Percentiles rank a stretch among this genome's conserved stretches.
phyloP scores from a whole-genome alignment of 2,113 vertebrate genomes.

The Sterrhoptilus dennistouni region DNA sequence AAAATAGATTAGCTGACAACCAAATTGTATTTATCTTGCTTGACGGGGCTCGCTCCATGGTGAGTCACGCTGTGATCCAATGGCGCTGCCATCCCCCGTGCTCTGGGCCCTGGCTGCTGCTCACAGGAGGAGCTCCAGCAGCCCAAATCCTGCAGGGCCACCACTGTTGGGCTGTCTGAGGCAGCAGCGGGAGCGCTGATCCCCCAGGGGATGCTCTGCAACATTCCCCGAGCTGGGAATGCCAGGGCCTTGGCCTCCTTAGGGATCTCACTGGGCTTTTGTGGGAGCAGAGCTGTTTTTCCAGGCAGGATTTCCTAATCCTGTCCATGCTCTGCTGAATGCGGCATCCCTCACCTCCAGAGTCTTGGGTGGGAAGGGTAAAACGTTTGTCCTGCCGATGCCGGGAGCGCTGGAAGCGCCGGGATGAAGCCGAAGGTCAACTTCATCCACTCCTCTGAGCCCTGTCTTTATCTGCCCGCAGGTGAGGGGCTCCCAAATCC shows the following conservation, averaged over 20 bases:
- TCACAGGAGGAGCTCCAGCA: not conserved
- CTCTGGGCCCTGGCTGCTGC: not conserved
- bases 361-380: rapidly evolving
- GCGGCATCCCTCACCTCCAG: not conserved
- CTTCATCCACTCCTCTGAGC: not conserved
- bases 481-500: not conserved
- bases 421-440: not conserved
- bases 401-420: rapidly evolving
- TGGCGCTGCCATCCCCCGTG: not conserved
- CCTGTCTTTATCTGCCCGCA: not conserved
- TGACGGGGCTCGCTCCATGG: not conserved
- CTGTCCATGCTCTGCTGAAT: not conserved
- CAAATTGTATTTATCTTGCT: constrained; percentile 28
- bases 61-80: constrained; percentile 50
- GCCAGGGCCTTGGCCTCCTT: not conserved
- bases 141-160: not conserved
- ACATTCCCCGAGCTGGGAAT: not conserved
- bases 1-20: constrained; percentile 61
- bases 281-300: not conserved
- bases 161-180: not conserved
- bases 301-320: not conserved
- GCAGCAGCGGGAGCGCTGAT: not conserved
- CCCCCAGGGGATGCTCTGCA: not conserved
- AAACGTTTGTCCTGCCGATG: not conserved
- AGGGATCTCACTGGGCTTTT: not conserved